Base-by-base conservation (phyloP, 2,888 invertebrate species). In the Schizaphis graminum region DNA sequence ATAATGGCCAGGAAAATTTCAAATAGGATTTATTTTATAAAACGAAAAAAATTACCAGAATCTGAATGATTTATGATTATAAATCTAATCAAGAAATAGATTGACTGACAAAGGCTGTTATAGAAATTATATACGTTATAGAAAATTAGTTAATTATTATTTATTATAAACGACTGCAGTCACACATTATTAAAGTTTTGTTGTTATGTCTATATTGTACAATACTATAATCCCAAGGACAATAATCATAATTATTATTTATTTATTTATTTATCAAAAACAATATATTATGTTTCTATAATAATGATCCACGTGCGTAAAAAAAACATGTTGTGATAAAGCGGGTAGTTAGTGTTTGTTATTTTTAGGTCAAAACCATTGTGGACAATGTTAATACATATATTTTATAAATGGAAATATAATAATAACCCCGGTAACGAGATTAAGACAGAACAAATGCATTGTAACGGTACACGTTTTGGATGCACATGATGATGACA, bases 401-500 rank as follows among this genome's bases (percentile, higher is more conserved):
- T 13, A 13, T 44, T 41, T 41, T 57, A 16, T 44, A 89, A 89
- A 89, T 89, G 44, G 89, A 89, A 89, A 44, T 90, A 67, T 90
- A 90, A 90, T 67, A 90, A 90, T 90, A 67, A 49, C 49, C 26
- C 49, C 7, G n/a, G 67, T n/a, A 67, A 90, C 49, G 89, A 47
- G n/a, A 90, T 90, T 67, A 49, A 67, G 67, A 90, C 49, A 44
- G 49, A 67, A 90, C 35, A 67, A 90, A 89, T 57, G 35, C 21
- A 24, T 41, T 88, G 24, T 88, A 88, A 88, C 88, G 88, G 90
- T 89, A 41, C 13, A 28, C 28, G 86, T 49, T n/a, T 47, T 86
- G 86, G 13, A 28, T 13, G 35, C 21, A 7, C 77, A 21, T 53
- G 86, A 86, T 86, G 28, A 86, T 47, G 47, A 86, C 86, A 28